phyloP scores from a whole-genome alignment of 1,140 invertebrate species.

The Zophobas atratus region DNA sequence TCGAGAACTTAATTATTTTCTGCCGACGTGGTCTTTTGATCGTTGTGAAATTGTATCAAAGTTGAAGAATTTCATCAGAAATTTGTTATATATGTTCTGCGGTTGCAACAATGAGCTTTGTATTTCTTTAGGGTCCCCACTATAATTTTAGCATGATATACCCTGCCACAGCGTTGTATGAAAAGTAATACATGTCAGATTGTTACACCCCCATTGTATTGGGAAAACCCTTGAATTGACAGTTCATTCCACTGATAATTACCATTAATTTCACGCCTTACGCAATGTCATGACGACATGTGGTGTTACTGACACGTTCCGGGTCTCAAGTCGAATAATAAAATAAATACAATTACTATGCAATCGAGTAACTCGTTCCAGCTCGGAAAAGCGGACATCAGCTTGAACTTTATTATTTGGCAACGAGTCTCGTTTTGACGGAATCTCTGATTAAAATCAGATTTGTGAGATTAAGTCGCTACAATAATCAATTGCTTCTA shows the following conservation, averaged over 20 bases:
- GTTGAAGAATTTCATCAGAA: neutral
- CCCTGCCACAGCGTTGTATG: constrained; percentile 28
- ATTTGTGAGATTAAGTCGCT: constrained; percentile 44
- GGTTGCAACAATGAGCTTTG: constrained; percentile 1
- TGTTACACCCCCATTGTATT: constrained; percentile 56
- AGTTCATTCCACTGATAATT: constrained; percentile 65
- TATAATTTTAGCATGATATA: constrained; percentile 40
- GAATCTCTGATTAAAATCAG: constrained; percentile 32
- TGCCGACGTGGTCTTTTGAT: constrained; percentile 23
- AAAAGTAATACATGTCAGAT: constrained; percentile 56
- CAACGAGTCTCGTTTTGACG: constrained; percentile 1
- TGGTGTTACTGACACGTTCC: constrained; percentile 36
- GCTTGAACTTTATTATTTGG: constrained; percentile 32
- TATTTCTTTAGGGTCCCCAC: neutral
- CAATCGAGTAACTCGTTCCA: constrained; percentile 43
- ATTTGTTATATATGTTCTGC: neutral
- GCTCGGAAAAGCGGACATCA: neutral
- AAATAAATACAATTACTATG: constrained; percentile 34
- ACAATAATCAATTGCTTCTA: constrained; percentile 50
- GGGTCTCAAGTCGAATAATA: constrained; percentile 26
- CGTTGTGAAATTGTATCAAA: constrained; percentile 34
- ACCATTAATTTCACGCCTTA: constrained; percentile 64
- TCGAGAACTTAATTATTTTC: constrained; percentile 53
- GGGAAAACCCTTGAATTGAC: constrained; percentile 64
- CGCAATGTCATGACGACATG: constrained; percentile 45